A percentile compares a stretch with the other conserved stretches of the same genome.
These are phyloP conservation scores for Acrocyrtus sp. DNA, from an alignment of 2,888 invertebrate species.

Conservation along the genomic window DNA sequence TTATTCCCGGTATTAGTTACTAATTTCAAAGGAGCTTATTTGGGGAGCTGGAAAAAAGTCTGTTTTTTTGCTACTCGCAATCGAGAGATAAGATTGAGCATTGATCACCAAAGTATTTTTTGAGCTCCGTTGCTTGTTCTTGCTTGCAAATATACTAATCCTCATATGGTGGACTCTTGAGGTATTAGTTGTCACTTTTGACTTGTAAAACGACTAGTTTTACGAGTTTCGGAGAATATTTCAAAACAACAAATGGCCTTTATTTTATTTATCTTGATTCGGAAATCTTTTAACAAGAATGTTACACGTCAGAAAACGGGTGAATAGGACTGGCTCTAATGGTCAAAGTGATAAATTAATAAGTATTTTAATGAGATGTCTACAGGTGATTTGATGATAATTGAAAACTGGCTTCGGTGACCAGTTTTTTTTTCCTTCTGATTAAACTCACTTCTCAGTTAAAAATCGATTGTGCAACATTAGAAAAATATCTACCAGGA, in stretches of 20 bases:
- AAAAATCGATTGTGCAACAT: constrained; percentile 34
- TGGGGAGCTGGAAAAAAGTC: too few relatives aligned
- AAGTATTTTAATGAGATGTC: constrained; percentile 51
- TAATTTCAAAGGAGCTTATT: too few relatives aligned
- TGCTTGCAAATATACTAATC: constrained; percentile 43
- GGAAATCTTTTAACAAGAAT: constrained; percentile 48
- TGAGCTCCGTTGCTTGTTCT: constrained; percentile 26
- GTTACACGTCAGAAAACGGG: constrained; percentile 23
- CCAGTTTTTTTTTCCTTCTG: constrained; percentile 35
- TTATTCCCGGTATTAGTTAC: too few relatives aligned
- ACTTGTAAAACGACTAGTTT: constrained; percentile 49
- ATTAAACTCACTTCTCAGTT: constrained; percentile 40
- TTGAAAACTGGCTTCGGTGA: constrained; percentile 45
- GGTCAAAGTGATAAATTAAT: constrained; percentile 51
- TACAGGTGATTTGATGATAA: constrained; percentile 51
- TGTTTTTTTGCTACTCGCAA: too few relatives aligned
- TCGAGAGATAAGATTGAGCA: too few relatives aligned
- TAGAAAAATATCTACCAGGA: constrained; percentile 2
- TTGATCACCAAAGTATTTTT: too few relatives aligned
- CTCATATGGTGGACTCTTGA: constrained; percentile 30
- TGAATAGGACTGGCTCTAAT: constrained; percentile 41
- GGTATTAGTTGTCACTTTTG: constrained; percentile 49
- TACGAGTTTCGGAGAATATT: constrained; percentile 48
- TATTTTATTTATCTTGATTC: constrained; percentile 43
- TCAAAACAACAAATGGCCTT: constrained; percentile 48